These are phyloP conservation scores for Malurus elegans DNA, from an alignment of 2,113 vertebrate genomes.

Conservation along the genomic window DNA sequence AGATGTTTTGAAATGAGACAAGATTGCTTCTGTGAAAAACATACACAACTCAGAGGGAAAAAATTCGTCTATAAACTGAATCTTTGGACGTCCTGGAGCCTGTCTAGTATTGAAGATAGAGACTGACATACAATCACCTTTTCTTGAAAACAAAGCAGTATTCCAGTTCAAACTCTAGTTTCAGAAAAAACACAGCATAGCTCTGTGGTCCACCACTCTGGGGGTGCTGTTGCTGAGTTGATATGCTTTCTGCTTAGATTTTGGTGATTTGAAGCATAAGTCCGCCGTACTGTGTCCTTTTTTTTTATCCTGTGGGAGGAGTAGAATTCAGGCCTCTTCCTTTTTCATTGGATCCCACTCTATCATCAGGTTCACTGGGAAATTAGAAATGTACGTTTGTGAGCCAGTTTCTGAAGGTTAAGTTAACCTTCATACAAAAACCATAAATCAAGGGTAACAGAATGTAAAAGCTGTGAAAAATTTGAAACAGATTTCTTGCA, in stretches of 20 bases:
- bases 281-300: background rate
- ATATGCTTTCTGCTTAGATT: background rate
- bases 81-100: background rate
- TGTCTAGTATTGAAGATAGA: background rate
- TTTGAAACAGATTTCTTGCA: background rate
- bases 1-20: background rate
- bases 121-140: background rate
- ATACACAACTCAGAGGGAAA: background rate
- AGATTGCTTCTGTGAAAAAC: background rate
- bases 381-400: background rate
- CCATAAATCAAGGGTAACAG: background rate
- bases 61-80: background rate
- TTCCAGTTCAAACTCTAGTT: background rate
- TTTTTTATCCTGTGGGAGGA: background rate
- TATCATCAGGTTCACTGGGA: background rate
- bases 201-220: background rate
- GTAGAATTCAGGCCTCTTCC: background rate
- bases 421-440: background rate
- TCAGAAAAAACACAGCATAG: background rate
- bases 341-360: background rate
- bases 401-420: background rate
- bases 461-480: background rate
- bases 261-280: background rate
- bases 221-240: background rate
- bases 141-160: background rate